phyloP scores from a whole-genome alignment of 2,113 vertebrate genomes.

The Caloenas nicobarica region DNA sequence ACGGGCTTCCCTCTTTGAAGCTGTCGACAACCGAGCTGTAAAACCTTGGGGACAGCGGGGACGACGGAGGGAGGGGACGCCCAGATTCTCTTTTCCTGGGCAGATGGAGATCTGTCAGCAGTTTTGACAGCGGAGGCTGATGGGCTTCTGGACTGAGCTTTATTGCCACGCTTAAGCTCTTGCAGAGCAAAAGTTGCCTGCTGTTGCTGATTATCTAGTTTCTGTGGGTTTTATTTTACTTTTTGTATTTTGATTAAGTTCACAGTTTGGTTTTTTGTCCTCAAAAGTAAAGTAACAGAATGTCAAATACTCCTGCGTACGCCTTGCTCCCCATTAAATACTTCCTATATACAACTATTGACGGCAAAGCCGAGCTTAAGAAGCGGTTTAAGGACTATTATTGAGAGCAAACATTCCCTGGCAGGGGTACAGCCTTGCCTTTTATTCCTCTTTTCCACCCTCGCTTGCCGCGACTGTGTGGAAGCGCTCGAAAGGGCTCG shows the following conservation, averaged over 20 bases:
- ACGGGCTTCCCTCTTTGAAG: not conserved
- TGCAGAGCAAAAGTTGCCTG: not conserved
- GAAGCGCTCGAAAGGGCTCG: not conserved
- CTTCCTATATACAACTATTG: accelerated
- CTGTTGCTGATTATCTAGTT: not conserved
- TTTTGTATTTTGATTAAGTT: not conserved
- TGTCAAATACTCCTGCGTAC: not conserved
- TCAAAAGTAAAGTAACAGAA: not conserved
- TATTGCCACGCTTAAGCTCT: not conserved
- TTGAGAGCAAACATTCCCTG: not conserved
- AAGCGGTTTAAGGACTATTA: accelerated
- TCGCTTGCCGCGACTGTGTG: not conserved
- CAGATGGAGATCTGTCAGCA: not conserved
- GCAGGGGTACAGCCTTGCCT: not conserved
- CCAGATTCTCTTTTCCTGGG: not conserved
- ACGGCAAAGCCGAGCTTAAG: accelerated
- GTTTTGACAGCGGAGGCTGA: not conserved
- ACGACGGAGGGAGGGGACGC: not conserved
- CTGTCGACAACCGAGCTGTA: not conserved
- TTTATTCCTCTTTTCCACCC: not conserved
- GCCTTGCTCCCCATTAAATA: accelerated
- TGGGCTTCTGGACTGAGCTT: not conserved
- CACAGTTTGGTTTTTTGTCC: accelerated
- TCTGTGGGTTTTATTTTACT: accelerated
- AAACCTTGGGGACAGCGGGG: not conserved